Evolutionary conservation across 2,113 vertebrate species (phyloP).

Genomic region (Eptatretus burgeri): DNA sequence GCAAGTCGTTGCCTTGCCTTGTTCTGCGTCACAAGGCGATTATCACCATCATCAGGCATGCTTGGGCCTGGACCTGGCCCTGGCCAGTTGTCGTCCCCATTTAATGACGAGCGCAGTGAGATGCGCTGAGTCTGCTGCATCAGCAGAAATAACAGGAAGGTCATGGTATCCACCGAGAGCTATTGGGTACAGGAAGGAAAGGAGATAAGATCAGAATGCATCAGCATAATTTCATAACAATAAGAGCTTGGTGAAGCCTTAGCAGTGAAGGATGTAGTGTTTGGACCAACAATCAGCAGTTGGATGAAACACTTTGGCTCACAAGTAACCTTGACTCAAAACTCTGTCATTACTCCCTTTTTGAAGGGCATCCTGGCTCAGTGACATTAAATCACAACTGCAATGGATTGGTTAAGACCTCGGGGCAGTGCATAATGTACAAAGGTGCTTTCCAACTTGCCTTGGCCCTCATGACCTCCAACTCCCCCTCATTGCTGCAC

Average conservation of each 20-base stretch:
- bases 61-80: constrained; percentile 21
- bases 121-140: constrained; percentile 60
- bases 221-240: not conserved
- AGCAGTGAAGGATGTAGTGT: not conserved
- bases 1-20: not conserved
- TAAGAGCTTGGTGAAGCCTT: not conserved
- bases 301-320: not conserved
- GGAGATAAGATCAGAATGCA: constrained; percentile 7
- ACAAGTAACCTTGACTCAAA: not conserved
- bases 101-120: constrained; percentile 42
- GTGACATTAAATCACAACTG: not conserved
- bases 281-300: not conserved
- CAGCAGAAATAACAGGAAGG: constrained; percentile 78
- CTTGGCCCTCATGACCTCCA: constrained; percentile 43
- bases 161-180: constrained; percentile 58
- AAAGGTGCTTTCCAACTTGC: constrained; percentile 15
- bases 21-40: not conserved
- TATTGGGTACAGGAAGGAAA: constrained; percentile 13
- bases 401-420: not conserved
- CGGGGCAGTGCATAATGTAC: not conserved
- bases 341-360: too few species aligned
- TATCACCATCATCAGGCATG: not conserved
- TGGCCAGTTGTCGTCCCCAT: constrained; percentile 81
- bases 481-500: constrained; percentile 29
- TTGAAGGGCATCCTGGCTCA: too few species aligned